Percentiles rank a stretch among this genome's conserved stretches.
Conservation (phyloP, 2,888 invertebrate species). For the Acleris cristana region DNA sequence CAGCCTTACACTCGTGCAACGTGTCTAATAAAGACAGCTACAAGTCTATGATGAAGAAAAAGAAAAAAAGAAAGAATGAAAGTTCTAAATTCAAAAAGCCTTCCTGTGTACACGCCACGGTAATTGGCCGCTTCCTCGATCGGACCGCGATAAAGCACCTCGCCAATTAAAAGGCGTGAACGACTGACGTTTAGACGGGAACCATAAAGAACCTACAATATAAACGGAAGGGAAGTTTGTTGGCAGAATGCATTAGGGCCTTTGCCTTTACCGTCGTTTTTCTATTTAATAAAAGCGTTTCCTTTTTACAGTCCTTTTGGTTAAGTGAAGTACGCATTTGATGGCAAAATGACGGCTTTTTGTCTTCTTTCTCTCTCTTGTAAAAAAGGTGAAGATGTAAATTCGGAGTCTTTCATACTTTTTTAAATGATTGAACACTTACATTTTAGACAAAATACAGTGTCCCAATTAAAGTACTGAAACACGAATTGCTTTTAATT, state of each 20-base stretch:
- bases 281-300: constrained; percentile 5
- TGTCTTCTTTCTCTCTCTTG: too few species aligned
- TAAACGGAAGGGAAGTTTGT: constrained; percentile 20
- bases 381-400: too few species aligned
- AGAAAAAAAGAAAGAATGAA: background rate
- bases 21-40: too few species aligned
- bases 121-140: constrained; percentile 43
- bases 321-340: background rate
- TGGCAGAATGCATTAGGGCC: constrained; percentile 21
- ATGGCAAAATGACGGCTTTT: background rate
- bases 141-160: constrained; percentile 39
- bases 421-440: too few species aligned
- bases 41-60: too few species aligned
- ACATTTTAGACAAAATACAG: too few species aligned
- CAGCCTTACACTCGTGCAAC: too few species aligned
- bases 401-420: too few species aligned
- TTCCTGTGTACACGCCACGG: constrained; percentile 23
- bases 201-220: constrained; percentile 26
- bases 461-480: too few species aligned
- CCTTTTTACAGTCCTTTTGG: background rate
- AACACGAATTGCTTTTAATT: too few species aligned
- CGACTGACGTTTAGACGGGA: constrained; percentile 37
- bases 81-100: constrained; percentile 27
- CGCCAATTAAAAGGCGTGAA: constrained; percentile 41
- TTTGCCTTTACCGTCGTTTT: constrained; percentile 1